Conservation (phyloP, 92 coral and sea anemone species). For the Siderastrea siderea region DNA sequence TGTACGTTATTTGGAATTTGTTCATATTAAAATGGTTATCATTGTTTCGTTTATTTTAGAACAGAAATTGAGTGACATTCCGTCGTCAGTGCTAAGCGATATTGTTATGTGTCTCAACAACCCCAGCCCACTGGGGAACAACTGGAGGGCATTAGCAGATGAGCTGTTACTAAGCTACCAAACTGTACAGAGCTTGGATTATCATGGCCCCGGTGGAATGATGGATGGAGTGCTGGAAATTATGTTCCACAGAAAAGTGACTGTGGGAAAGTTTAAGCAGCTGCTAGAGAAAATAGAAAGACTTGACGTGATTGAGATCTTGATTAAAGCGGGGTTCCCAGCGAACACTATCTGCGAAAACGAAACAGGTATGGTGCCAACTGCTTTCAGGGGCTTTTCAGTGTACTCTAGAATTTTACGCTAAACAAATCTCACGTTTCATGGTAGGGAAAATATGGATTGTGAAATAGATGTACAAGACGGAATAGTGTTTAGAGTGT, state of each 20-base stretch:
- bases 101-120: slow-evolving; percentile 15
- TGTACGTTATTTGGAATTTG: too few relatives aligned
- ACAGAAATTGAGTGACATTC: slow-evolving; percentile 16
- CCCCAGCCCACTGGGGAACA: slow-evolving; percentile 35
- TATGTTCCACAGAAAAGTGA: slow-evolving; percentile 31
- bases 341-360: not conserved
- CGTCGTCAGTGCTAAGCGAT: slow-evolving; percentile 1
- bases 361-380: not conserved
- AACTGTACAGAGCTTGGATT: slow-evolving; percentile 14
- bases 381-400: too few relatives aligned
- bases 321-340: slow-evolving; percentile 33
- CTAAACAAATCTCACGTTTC: too few relatives aligned
- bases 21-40: too few relatives aligned
- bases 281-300: slow-evolving; percentile 25
- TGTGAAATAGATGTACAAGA: too few relatives aligned
- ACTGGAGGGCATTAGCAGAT: slow-evolving; percentile 37
- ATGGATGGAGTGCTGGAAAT: slow-evolving; percentile 17
- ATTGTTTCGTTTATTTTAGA: not conserved
- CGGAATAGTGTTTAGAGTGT: too few relatives aligned
- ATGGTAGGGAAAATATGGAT: too few relatives aligned
- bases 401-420: too few relatives aligned
- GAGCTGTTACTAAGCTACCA: not conserved
- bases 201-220: slow-evolving; percentile 11
- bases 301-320: slow-evolving; percentile 29
- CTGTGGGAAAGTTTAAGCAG: slow-evolving; percentile 6